A percentile compares a stretch with the other conserved stretches of the same genome.
Conservation (phyloP, 2,797 vertebrate species). For the Rhinatrema bivittatum region DNA sequence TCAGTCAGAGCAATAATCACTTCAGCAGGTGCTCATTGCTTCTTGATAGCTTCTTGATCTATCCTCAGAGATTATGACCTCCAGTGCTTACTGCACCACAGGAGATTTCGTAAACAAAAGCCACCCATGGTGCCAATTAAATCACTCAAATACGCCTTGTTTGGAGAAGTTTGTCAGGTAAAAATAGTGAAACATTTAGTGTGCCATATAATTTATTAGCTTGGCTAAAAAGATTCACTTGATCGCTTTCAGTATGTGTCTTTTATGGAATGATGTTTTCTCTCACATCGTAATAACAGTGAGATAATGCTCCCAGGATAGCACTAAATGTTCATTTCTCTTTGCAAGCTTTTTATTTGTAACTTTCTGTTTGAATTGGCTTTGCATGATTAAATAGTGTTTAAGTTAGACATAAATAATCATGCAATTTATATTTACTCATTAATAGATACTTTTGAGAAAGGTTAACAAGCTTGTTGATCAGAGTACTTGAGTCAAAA, state of each 20-base stretch:
- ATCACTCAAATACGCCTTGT: constrained; percentile 58
- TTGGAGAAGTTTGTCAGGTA: constrained; percentile 27
- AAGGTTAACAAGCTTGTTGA: too few relatives aligned
- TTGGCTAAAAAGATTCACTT: constrained; percentile 6
- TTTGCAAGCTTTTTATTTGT: background rate
- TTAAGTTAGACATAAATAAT: background rate
- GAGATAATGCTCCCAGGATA: background rate
- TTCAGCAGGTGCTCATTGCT: constrained; percentile 53
- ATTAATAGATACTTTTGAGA: constrained; percentile 1
- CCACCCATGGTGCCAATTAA: constrained; percentile 43
- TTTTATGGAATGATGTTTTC: constrained; percentile 1
- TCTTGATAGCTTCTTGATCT: constrained; percentile 43
- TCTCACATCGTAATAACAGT: background rate
- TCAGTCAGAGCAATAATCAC: constrained; percentile 59
- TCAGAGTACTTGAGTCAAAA: too few relatives aligned
- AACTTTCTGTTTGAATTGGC: background rate
- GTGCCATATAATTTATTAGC: constrained; percentile 3
- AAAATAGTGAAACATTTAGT: constrained; percentile 38
- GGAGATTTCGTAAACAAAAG: constrained; percentile 51
- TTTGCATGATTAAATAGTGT: background rate
- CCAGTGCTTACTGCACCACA: constrained; percentile 33
- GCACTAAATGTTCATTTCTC: too few relatives aligned
- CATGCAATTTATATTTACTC: background rate
- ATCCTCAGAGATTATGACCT: constrained; percentile 39
- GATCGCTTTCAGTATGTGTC: too few relatives aligned